Percentiles rank a stretch among this genome's conserved stretches.
These are phyloP conservation scores for Synergus umbraculus DNA, from an alignment of 2,888 invertebrate species.

Conservation along the genomic window DNA sequence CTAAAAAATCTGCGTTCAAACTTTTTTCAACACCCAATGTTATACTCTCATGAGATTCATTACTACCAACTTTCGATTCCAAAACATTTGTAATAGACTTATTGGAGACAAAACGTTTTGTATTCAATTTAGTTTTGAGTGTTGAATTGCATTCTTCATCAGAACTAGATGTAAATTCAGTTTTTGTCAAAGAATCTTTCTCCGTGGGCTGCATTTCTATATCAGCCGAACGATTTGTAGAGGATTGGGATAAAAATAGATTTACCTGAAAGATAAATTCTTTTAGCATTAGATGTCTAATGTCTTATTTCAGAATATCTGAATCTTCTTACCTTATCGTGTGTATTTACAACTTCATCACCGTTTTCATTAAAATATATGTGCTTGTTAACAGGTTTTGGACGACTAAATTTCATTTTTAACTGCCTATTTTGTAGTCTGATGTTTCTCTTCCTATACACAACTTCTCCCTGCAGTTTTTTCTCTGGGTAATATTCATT, in stretches of 20 bases:
- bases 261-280: slow-evolving; percentile 61
- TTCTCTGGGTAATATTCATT: slow-evolving; percentile 65
- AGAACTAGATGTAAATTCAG: slow-evolving; percentile 73
- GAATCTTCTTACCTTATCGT: slow-evolving; percentile 70
- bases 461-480: slow-evolving; percentile 80
- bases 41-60: slow-evolving; percentile 25
- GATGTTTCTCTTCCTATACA: slow-evolving; percentile 82
- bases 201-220: slow-evolving; percentile 64
- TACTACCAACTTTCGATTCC: slow-evolving; percentile 58
- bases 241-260: slow-evolving; percentile 66
- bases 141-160: slow-evolving; percentile 72
- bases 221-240: slow-evolving; percentile 58
- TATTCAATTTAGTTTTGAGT: slow-evolving; percentile 65
- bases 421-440: slow-evolving; percentile 80
- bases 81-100: slow-evolving; percentile 66
- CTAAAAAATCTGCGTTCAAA: not conserved
- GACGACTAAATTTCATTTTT: slow-evolving; percentile 77
- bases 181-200: slow-evolving; percentile 68
- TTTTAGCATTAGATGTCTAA: not conserved
- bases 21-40: slow-evolving; percentile 2
- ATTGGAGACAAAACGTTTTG: slow-evolving; percentile 66
- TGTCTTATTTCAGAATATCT: not conserved
- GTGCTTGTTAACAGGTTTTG: slow-evolving; percentile 79
- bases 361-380: slow-evolving; percentile 85
- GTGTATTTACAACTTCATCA: slow-evolving; percentile 77